These are phyloP conservation scores for Cydia strobilella DNA, from an alignment of 1,140 invertebrate species.

Conservation along the genomic window DNA sequence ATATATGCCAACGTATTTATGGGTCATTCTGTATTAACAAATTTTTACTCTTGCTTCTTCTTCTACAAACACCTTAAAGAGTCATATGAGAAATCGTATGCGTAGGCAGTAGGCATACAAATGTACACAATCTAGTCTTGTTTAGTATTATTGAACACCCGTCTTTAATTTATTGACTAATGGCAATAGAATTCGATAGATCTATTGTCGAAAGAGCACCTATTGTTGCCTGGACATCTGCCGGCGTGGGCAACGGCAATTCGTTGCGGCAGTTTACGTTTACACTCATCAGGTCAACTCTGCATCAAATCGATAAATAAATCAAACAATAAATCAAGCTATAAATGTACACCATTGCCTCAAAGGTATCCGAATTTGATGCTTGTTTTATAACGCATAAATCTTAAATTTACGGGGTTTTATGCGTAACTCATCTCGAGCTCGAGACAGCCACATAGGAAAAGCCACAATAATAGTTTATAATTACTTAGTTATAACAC, in stretches of 20 bases:
- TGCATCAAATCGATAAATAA: slow-evolving; percentile 32
- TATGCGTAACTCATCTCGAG: not conserved
- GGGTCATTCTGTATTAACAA: too few relatives aligned
- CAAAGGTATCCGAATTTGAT: not conserved
- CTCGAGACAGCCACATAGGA: not conserved
- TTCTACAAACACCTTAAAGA: not conserved
- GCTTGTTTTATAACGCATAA: slow-evolving; percentile 1
- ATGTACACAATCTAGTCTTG: not conserved
- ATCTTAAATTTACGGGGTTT: not conserved
- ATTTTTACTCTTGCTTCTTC: too few relatives aligned
- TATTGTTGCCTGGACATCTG: slow-evolving; percentile 50
- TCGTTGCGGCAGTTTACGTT: slow-evolving; percentile 43
- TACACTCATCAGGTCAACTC: slow-evolving; percentile 40
- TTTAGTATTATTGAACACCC: not conserved
- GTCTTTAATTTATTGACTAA: slow-evolving; percentile 2
- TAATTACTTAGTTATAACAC: too few relatives aligned
- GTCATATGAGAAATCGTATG: not conserved
- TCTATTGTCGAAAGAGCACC: slow-evolving; percentile 40
- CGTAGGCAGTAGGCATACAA: not conserved
- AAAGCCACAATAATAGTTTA: not conserved
- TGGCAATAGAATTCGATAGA: slow-evolving; percentile 17
- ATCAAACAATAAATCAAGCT: slow-evolving; percentile 18
- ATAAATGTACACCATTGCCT: not conserved
- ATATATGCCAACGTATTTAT: too few relatives aligned
- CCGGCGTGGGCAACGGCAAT: slow-evolving; percentile 42